Evolutionary conservation across 1,140 invertebrate genomes (phyloP).

Genomic region (Leptopilina boulardi): DNA sequence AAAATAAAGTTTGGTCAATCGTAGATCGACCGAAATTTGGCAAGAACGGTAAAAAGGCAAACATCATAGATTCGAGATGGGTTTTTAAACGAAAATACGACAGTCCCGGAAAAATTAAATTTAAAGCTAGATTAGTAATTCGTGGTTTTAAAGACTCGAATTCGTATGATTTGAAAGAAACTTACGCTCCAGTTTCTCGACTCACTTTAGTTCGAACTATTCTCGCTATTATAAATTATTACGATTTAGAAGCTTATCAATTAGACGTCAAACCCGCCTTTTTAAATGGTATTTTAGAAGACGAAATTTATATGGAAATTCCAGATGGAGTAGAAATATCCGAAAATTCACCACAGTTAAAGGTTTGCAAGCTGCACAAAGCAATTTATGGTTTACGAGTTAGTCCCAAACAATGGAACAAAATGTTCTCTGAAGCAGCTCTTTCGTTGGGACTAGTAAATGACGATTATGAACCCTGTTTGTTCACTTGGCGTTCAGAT

Average conservation of each 20-base stretch:
- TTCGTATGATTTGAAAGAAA: no score
- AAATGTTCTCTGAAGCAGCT: constrained; percentile 48
- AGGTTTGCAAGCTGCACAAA: constrained; percentile 54
- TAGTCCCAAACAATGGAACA: constrained; percentile 60
- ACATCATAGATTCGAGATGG: no score
- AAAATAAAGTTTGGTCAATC: no score
- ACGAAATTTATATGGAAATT: constrained; percentile 71
- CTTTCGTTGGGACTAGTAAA: constrained; percentile 42
- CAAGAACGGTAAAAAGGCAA: no score
- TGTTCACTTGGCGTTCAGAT: constrained; percentile 51
- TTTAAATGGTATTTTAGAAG: constrained; percentile 61
- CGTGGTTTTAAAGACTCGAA: no score
- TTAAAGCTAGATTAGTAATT: no score
- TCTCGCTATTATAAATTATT: constrained; percentile 46
- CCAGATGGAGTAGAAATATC: constrained; percentile 54
- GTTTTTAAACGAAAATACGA: no score
- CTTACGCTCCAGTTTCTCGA: constrained; percentile 46
- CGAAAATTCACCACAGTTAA: constrained; percentile 8
- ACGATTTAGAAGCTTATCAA: constrained; percentile 56
- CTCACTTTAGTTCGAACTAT: constrained; percentile 40
- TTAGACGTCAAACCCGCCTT: constrained; percentile 68
- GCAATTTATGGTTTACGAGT: no score
- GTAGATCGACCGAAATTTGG: no score
- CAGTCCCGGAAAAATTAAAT: no score
- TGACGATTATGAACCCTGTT: no score